Base-by-base conservation (phyloP, 2,888 invertebrate species). In the Drosophila greeni region DNA sequence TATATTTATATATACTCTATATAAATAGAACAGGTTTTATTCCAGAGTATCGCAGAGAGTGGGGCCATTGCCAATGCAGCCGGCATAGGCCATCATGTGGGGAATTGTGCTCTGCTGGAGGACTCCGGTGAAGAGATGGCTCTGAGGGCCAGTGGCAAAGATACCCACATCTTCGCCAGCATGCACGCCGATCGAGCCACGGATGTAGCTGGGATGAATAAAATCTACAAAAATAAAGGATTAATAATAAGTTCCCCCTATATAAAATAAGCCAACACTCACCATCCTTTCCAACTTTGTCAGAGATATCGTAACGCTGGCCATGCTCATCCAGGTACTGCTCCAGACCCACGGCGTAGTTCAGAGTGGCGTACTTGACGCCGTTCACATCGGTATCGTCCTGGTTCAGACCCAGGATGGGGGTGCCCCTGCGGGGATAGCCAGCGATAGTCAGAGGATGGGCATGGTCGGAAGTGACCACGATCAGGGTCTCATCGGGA, bases 381-480 rank as follows among this genome's bases (percentile, higher is more conserved):
- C 89, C 87, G 75, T 93, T 93, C 53, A 92, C 91, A 8, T 91
- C 90, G 8, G 42, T n/a, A 14, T 89, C 90, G 6, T 90, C 90
- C 11, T 66, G 87, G 66, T 57, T 89, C 84, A 89, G 75, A 0
- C 92, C 92, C 7, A 91, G 84, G 16, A 92, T 91, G 70, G 91
- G 51, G 1, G 67, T 75, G 16, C 82, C 76, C 14, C 82, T 73
- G 16, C 70, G 89, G 18, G 94, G 93, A 84, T 95, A 95, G 0
- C 95, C 95, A 49, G 92, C 91, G 55, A 94, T 91, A 7, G 92
- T 91, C 92, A 95, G 91, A 0, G 94, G 93, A 85, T 95, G 95
- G 1, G 93, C 92, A 82, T 95, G 95, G 86, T 95, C 95, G 2
- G 95, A 91, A 0, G 95, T 95, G 3, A 95, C 95, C 0, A 96